Evolutionary conservation across 53 echinoderm and acorn worm species (phyloP).

Genomic region (Actinopyga echinites): DNA sequence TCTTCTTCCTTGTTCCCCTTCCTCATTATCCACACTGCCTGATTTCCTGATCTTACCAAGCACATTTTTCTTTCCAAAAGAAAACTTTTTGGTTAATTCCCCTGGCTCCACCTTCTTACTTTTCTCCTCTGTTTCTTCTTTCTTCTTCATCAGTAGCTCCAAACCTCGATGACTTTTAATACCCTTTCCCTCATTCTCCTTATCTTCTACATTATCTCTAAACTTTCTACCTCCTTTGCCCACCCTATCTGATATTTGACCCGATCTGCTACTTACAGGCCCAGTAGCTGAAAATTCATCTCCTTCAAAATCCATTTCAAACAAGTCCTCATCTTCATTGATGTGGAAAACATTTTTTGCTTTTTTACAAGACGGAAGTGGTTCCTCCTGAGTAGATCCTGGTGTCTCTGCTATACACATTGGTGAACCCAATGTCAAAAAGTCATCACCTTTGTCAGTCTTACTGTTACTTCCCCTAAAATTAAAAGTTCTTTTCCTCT

Average conservation of each 20-base stretch:
- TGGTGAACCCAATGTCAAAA: neutral
- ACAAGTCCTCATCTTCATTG: conserved; percentile 9
- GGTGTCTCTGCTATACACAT: neutral
- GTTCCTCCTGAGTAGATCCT: neutral
- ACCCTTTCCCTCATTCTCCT: neutral
- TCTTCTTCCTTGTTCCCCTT: too few relatives aligned
- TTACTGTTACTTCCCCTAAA: neutral
- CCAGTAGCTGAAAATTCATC: too few relatives aligned
- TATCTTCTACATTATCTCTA: neutral
- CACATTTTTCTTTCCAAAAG: neutral
- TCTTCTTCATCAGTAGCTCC: neutral
- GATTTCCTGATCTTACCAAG: neutral
- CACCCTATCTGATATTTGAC: too few relatives aligned
- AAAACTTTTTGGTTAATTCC: conserved; percentile 7
- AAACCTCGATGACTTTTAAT: neutral
- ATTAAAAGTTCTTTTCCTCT: neutral
- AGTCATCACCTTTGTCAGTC: neutral
- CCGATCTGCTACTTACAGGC: too few relatives aligned
- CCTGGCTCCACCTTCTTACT: too few relatives aligned
- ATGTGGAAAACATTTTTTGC: neutral
- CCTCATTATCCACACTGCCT: neutral
- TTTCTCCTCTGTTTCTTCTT: neutral
- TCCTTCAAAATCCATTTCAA: neutral
- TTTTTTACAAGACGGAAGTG: neutral
- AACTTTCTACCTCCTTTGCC: too few relatives aligned